These are phyloP conservation scores for Chaitophorus viminalis DNA, from an alignment of 2,888 invertebrate genomes.

Conservation along the genomic window DNA sequence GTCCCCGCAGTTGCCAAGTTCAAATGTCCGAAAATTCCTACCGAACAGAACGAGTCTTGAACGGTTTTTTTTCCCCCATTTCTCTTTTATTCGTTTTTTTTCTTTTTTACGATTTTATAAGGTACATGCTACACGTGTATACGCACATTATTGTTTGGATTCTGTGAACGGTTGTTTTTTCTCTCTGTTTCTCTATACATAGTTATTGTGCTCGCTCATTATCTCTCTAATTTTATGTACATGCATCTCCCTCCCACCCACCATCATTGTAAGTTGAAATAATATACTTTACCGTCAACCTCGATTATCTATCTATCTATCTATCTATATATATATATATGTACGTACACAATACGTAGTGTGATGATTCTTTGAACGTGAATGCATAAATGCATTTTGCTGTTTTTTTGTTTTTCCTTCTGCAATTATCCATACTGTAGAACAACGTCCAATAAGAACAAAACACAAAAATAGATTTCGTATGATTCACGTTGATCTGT, in stretches of 20 bases:
- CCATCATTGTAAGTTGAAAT: background rate
- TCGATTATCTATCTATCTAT: slow-evolving; percentile 22
- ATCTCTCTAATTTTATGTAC: too few relatives aligned
- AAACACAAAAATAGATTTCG: too few relatives aligned
- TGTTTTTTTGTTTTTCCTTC: too few relatives aligned
- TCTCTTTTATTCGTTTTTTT: background rate
- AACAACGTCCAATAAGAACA: too few relatives aligned
- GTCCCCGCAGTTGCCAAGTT: slow-evolving; percentile 63
- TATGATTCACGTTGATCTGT: too few relatives aligned
- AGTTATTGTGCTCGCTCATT: background rate
- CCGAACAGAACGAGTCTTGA: background rate
- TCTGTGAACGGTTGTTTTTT: slow-evolving; percentile 55
- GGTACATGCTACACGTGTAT: slow-evolving; percentile 25
- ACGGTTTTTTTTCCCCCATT: background rate
- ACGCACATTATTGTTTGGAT: slow-evolving; percentile 13
- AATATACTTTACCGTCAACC: background rate
- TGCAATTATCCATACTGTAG: too few relatives aligned
- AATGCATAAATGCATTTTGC: too few relatives aligned
- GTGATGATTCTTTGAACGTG: too few relatives aligned
- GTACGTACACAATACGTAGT: background rate
- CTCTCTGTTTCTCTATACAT: too few relatives aligned
- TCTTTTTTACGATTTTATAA: slow-evolving; percentile 49
- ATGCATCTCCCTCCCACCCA: too few relatives aligned
- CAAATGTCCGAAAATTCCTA: slow-evolving; percentile 73
- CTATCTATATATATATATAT: too few relatives aligned